A percentile compares a stretch with the other conserved stretches of the same genome.
These are phyloP conservation scores for Philypnodon macrostomus DNA, from an alignment of 2,797 vertebrate genomes.

Conservation along the genomic window DNA sequence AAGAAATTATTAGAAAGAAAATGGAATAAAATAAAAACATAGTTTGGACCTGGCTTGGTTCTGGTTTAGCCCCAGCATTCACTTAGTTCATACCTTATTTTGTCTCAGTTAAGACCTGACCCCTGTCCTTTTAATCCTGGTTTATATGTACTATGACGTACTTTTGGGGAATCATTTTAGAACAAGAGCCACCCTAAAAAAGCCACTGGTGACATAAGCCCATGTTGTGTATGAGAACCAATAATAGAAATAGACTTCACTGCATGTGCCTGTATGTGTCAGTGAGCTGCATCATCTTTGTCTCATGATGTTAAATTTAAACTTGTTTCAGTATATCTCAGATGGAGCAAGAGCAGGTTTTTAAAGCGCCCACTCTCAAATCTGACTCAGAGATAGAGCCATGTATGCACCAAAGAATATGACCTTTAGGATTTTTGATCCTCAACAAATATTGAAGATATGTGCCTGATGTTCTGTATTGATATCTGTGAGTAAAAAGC, in stretches of 20 bases:
- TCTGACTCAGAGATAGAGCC: constrained; percentile 41
- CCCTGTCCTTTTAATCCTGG: too few species aligned
- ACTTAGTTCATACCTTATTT: too few species aligned
- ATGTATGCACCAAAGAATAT: constrained; percentile 33
- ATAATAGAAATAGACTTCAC: constrained; percentile 56
- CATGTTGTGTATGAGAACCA: constrained; percentile 57
- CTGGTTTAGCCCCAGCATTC: too few species aligned
- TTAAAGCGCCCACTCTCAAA: constrained; percentile 39
- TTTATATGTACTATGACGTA: too few species aligned
- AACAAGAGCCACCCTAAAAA: too few species aligned
- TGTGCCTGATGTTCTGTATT: constrained; percentile 1
- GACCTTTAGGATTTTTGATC: constrained; percentile 29
- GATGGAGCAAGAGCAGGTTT: constrained; percentile 23
- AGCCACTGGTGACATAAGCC: constrained; percentile 63
- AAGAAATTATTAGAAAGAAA: too few species aligned
- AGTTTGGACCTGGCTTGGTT: too few species aligned
- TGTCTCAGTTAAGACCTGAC: too few species aligned
- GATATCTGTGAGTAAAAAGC: too few species aligned
- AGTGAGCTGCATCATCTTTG: constrained; percentile 47
- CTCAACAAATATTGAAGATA: constrained; percentile 17
- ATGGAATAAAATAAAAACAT: too few species aligned
- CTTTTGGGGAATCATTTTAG: too few species aligned
- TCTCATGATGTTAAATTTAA: constrained; percentile 45
- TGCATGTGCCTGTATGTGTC: constrained; percentile 47
- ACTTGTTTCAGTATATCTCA: constrained; percentile 30